Percentiles rank a stretch among this genome's conserved stretches.
Conservation (phyloP, 2,797 vertebrate genomes). For the Eutrigla gurnardus region DNA sequence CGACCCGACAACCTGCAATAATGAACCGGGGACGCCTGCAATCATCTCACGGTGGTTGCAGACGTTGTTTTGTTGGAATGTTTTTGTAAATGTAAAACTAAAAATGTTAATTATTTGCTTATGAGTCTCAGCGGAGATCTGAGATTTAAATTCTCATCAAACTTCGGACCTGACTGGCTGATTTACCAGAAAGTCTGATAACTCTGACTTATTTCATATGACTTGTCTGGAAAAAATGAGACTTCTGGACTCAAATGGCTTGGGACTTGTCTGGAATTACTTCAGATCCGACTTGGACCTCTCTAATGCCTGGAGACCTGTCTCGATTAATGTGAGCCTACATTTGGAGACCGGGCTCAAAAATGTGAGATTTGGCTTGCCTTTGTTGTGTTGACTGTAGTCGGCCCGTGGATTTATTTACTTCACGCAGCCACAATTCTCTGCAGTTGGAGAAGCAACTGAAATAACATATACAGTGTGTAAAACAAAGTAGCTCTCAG, state of each 20-base stretch:
- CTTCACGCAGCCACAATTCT: not conserved
- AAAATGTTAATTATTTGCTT: slow-evolving; percentile 63
- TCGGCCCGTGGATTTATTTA: slow-evolving; percentile 28
- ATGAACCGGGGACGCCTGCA: slow-evolving; percentile 33
- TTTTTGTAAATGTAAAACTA: slow-evolving; percentile 22
- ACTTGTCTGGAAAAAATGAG: not conserved
- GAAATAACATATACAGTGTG: slow-evolving; percentile 29
- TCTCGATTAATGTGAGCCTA: too few relatives aligned
- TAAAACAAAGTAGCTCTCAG: slow-evolving; percentile 45
- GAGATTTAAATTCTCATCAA: not conserved
- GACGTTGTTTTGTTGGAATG: slow-evolving; percentile 1
- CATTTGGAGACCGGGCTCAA: too few relatives aligned
- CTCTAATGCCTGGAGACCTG: too few relatives aligned
- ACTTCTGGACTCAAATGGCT: not conserved
- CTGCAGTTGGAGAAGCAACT: slow-evolving; percentile 9
- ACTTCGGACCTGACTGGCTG: not conserved
- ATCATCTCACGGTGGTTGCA: slow-evolving; percentile 32
- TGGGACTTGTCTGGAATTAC: not conserved
- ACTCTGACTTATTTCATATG: not conserved
- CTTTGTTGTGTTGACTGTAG: not conserved
- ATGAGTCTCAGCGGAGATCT: not conserved
- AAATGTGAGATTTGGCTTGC: too few relatives aligned
- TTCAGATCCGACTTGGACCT: not conserved
- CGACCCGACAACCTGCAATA: not conserved
- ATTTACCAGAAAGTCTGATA: not conserved